These are phyloP conservation scores for Conus canariensis DNA, from an alignment of 2,888 invertebrate species.

Conservation along the genomic window DNA sequence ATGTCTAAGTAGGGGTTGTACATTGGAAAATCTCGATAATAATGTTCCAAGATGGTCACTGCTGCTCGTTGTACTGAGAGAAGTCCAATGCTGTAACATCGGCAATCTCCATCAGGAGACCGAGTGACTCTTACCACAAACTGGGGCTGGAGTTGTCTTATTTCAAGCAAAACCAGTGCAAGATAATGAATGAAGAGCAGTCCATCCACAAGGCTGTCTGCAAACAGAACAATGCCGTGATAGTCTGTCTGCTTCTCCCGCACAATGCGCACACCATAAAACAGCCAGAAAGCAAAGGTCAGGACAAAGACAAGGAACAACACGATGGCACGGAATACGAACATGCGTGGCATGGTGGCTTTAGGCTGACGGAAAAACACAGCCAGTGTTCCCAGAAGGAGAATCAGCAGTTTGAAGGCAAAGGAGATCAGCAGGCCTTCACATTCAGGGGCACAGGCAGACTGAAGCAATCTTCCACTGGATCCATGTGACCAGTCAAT, in stretches of 20 bases:
- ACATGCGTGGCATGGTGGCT: slow-evolving; percentile 94
- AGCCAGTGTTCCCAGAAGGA: slow-evolving; percentile 95
- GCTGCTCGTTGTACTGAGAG: slow-evolving; percentile 97
- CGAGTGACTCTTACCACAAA: slow-evolving; percentile 88
- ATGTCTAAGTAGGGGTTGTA: slow-evolving; percentile 91
- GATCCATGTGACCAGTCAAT: slow-evolving; percentile 76
- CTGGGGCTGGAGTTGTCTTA: slow-evolving; percentile 93
- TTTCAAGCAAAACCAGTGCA: slow-evolving; percentile 94
- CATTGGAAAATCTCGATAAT: slow-evolving; percentile 95
- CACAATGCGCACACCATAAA: slow-evolving; percentile 92
- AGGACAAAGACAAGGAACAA: slow-evolving; percentile 92
- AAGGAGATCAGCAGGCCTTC: slow-evolving; percentile 95
- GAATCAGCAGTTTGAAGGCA: slow-evolving; percentile 92
- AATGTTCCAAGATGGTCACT: slow-evolving; percentile 94
- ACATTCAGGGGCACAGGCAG: slow-evolving; percentile 70
- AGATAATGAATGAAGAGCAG: slow-evolving; percentile 96
- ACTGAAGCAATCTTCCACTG: slow-evolving; percentile 24
- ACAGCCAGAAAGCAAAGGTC: slow-evolving; percentile 98
- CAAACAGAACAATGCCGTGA: slow-evolving; percentile 93
- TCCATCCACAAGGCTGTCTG: slow-evolving; percentile 95
- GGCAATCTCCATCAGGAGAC: slow-evolving; percentile 96
- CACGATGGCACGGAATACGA: slow-evolving; percentile 93
- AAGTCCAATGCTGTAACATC: slow-evolving; percentile 85
- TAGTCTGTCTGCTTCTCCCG: slow-evolving; percentile 70
- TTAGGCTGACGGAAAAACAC: slow-evolving; percentile 91